Evolutionary conservation across 2,113 vertebrate species (phyloP), one percentile per base, ranked within the genome.

Genomic region (Martes martes): DNA sequence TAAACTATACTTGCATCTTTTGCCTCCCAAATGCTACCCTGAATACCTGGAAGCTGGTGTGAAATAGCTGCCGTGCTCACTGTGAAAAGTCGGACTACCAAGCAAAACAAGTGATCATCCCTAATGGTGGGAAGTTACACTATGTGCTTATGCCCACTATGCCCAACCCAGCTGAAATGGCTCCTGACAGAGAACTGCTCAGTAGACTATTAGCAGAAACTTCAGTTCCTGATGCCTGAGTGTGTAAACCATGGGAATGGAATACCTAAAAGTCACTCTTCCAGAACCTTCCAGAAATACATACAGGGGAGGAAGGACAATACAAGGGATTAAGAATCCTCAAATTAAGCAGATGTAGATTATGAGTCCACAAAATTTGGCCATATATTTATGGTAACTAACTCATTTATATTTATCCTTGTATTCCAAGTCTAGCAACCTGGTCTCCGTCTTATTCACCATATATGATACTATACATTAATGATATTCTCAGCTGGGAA

Each of bases 111-210:
- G 23, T 16, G 19, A 18, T 24, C 14, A 4, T 19, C 4, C 1
- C 4, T 28, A 6, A 24, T 1, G 26, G n/a, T 2, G 63, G 39
- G 50, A 8, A 7, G 23, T 28, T 1, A 11, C 1, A 0, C 9
- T 18, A 7, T 14, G 16, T 39, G 4, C 21, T 11, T 5, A 7
- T 10, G 3, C 6, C 39, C 7, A 9, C 7, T 1, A 21, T 10
- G 7, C 24, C 16, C 6, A 45, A 24, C 15, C n/a, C 42, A 36
- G 59, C 31, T 24, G n/a, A 50, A 9, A 28, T 4, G 13, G 13
- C 24, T 47, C 13, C 16, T n/a, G 47, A 16, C 39, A 24, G 4
- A 73, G 28, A 45, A 21, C 7, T 31, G 0, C 26, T 21, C 18
- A 21, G 3, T 23, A 26, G 36, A 21, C 10, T 39, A 5, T 91